A percentile compares a stretch with the other conserved stretches of the same genome.
Conservation (phyloP, 2,113 vertebrate species). For the Syrmaticus mikado region DNA sequence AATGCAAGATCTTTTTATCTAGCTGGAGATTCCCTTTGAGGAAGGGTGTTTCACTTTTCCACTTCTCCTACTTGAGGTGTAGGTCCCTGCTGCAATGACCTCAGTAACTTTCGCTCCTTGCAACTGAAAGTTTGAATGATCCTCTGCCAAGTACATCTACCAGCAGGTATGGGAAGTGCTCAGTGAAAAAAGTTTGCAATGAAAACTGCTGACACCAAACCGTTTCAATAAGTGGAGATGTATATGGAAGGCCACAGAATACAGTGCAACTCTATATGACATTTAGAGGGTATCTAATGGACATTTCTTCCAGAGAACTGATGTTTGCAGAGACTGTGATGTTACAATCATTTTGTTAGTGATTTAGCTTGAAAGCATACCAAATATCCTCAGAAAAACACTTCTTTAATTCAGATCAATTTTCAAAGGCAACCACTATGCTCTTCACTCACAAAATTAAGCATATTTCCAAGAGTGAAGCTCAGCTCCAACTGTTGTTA, state of each 20-base stretch:
- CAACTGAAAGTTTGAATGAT: background rate
- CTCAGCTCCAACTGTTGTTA: background rate
- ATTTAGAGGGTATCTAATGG: background rate
- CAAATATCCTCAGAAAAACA: background rate
- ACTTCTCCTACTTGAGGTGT: fast-evolving
- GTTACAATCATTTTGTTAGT: background rate
- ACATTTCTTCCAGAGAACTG: background rate
- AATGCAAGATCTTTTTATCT: background rate
- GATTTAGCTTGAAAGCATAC: background rate
- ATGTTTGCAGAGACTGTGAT: background rate
- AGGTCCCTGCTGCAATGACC: background rate
- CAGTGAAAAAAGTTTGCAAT: background rate
- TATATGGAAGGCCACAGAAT: background rate
- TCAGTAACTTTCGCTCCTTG: background rate
- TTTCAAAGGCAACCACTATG: background rate
- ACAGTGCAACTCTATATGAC: fast-evolving
- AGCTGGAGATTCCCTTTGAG: background rate
- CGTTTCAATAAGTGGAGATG: background rate
- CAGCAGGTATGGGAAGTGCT: background rate
- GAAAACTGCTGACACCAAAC: background rate
- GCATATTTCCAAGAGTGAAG: background rate
- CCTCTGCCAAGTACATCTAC: background rate
- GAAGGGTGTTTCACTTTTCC: background rate
- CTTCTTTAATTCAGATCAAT: background rate
- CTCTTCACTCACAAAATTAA: background rate